Evolutionary conservation across 1,140 invertebrate genomes (phyloP), one percentile per base, ranked within the genome.

Genomic region (Steinernema khuongi): DNA sequence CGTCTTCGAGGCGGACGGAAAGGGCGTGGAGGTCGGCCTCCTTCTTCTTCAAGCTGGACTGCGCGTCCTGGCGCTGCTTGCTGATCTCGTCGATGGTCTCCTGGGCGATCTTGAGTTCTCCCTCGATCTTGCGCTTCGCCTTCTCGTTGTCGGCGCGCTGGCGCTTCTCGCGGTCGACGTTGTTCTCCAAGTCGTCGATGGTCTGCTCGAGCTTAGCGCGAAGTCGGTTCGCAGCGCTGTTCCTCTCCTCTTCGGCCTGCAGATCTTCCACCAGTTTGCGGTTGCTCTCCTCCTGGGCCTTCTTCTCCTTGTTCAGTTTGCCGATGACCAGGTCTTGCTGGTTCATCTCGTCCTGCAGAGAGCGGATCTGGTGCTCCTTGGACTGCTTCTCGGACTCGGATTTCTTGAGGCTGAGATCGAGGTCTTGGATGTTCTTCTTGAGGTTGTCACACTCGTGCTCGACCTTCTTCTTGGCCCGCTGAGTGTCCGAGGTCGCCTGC

Each of bases 131-230:
- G 86, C 95, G 91, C 90, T 94, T 98, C 82, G 91, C 90, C 89
- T 99, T 99, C 87, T 99, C 96, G 86, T 97, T 92, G 87, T 99
- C 96, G 83, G 91, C 93, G 80, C 91, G 92, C 75, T 94, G 89
- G 90, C 98, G 97, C 92, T 98, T 98, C 88, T 99, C 96, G 81
- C 96, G 92, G 88, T 98, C 95, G 76, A 99, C 94, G 86, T 97
- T 96, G 88, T 98, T 95, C 78, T 80, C 72, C 72, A 97, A 90
- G 81, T 94, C 96, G 93, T 89, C 81, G 86, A 99, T 90, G 80
- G 94, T 97, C 86, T 96, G 93, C 88, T 99, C 95, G 81, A 98
- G 89, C 88, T 98, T 99, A 81, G 93, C 90, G 88, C 98, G 98
- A 74, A 98, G 93, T 28, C 97, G 97, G 90, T 94, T 97, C 82